Evolutionary conservation across 2,797 vertebrate genomes (phyloP).

Genomic region (Gymnothorax javanicus): DNA sequence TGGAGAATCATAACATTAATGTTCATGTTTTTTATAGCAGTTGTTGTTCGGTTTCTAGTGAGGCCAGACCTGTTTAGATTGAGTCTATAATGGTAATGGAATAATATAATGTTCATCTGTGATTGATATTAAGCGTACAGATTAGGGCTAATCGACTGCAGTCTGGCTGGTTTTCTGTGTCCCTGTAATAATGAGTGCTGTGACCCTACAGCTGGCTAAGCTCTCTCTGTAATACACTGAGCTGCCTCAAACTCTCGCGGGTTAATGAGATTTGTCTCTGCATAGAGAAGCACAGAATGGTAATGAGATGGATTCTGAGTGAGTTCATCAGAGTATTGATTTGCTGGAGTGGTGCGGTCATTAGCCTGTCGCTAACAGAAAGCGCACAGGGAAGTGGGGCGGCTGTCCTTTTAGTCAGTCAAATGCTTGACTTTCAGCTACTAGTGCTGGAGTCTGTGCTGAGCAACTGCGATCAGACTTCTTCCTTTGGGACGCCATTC

Average conservation of each 20-base stretch:
- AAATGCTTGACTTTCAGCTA: background rate
- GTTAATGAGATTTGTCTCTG: background rate
- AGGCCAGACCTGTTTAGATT: background rate
- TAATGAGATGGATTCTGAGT: background rate
- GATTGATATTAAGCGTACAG: background rate
- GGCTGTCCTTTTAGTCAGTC: background rate
- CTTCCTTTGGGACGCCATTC: too few species aligned
- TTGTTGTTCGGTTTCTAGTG: background rate
- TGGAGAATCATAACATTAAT: too few species aligned
- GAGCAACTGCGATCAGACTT: too few species aligned
- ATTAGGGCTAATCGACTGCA: background rate
- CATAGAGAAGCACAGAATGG: background rate
- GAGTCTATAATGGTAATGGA: too few species aligned
- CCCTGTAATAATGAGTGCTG: background rate
- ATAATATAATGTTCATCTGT: background rate
- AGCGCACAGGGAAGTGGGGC: background rate
- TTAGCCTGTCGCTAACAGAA: background rate
- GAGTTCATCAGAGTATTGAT: background rate
- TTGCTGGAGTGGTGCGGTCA: background rate
- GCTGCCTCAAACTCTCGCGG: background rate
- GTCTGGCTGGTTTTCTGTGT: background rate
- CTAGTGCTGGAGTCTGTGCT: background rate
- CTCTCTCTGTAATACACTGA: background rate
- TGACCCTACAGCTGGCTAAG: background rate
- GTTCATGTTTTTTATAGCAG: background rate